Evolutionary conservation across 2,113 vertebrate species (phyloP).

Genomic region (Peromyscus leucopus): DNA sequence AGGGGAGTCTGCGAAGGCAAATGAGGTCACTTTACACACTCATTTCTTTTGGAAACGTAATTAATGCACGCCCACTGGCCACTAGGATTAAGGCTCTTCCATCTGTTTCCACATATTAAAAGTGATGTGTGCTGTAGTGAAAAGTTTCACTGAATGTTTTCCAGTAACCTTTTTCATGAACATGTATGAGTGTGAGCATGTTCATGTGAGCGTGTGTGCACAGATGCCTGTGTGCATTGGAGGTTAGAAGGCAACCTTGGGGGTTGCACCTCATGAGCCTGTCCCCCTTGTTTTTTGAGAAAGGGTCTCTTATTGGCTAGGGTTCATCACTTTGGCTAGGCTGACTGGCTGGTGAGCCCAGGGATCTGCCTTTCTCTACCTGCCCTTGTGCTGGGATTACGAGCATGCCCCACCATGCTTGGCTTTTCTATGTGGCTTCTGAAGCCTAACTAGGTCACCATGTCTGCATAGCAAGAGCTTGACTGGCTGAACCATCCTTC

Average conservation of each 20-base stretch:
- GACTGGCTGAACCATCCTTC: not conserved
- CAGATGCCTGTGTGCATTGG: no score
- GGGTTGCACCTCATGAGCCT: not conserved
- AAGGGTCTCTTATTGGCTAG: not conserved
- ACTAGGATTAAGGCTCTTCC: not conserved
- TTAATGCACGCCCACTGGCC: not conserved
- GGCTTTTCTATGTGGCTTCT: not conserved
- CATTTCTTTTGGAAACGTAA: conserved; percentile 6
- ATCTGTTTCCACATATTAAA: not conserved
- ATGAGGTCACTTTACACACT: conserved; percentile 1
- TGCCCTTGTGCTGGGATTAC: not conserved
- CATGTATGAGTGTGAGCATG: not conserved
- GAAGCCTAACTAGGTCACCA: not conserved
- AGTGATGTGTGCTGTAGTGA: not conserved
- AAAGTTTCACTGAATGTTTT: not conserved
- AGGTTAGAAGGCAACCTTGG: not conserved
- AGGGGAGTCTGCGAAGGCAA: conserved; percentile 25
- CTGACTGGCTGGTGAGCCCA: not conserved
- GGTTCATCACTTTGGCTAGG: no score
- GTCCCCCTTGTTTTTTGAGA: not conserved
- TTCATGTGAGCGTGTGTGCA: not conserved
- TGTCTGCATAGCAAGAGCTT: not conserved
- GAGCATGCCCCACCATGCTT: not conserved
- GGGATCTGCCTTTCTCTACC: not conserved
- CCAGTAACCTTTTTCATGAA: not conserved